Evolutionary conservation across 23 tunicate species (phyloP).

Genomic region (Phallusia fumigata): DNA sequence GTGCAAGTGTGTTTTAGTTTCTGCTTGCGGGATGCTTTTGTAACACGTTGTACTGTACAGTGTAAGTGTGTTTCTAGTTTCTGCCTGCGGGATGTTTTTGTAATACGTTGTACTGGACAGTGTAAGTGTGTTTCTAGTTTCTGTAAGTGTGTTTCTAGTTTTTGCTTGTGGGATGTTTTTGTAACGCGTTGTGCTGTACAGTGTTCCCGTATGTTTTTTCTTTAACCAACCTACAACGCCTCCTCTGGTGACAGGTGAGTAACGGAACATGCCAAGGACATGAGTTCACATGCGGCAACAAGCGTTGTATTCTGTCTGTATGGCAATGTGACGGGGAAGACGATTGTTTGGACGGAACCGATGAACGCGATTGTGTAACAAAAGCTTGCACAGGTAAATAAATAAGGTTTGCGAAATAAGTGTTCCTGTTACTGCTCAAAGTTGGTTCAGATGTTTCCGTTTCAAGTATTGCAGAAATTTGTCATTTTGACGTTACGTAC

Average conservation of each 20-base stretch:
- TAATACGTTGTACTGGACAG: too few species aligned
- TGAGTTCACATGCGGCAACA: conserved; percentile 57
- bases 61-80: too few species aligned
- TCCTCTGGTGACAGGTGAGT: conserved; percentile 18
- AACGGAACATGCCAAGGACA: conserved; percentile 34
- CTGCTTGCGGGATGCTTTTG: too few species aligned
- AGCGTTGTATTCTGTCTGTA: conserved; percentile 29
- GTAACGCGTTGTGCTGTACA: too few species aligned
- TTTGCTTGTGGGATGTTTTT: too few species aligned
- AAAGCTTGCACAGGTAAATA: conserved; percentile 17
- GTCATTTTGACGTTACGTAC: too few species aligned
- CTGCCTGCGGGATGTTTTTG: too few species aligned
- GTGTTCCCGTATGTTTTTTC: too few species aligned
- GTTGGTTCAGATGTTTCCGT: too few species aligned
- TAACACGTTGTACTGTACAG: too few species aligned
- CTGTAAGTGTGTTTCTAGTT: conserved; percentile 8
- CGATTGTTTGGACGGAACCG: conserved; percentile 67
- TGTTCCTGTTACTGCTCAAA: neutral
- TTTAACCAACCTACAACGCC: too few species aligned
- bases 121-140: too few species aligned
- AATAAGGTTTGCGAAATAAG: neutral
- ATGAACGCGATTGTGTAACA: conserved; percentile 40
- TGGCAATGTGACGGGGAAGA: conserved; percentile 73
- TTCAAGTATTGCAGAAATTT: neutral
- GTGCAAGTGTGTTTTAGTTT: neutral